Percentiles rank a stretch among this genome's conserved stretches.
Evolutionary conservation across 2,797 vertebrate species (phyloP).

Genomic region (Fratercula arctica): DNA sequence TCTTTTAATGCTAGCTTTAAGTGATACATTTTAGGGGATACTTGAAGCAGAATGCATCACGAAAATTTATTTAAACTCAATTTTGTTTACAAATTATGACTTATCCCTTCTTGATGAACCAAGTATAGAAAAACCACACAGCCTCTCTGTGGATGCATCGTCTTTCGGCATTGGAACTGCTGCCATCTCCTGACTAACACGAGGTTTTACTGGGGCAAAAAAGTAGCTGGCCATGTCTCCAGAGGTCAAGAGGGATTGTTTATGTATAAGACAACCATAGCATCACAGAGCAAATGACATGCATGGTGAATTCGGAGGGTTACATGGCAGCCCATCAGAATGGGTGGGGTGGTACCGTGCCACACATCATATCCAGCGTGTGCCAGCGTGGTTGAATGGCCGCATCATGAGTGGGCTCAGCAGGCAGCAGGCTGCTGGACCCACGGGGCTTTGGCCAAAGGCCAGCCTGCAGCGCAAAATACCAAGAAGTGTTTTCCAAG

Average conservation of each 20-base stretch:
- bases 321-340: neutral
- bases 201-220: neutral
- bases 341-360: neutral
- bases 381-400: neutral
- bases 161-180: neutral
- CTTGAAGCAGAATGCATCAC: slow-evolving; percentile 70
- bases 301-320: neutral
- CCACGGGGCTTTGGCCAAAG: neutral
- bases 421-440: neutral
- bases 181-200: neutral
- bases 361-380: rapidly evolving
- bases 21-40: slow-evolving; percentile 71
- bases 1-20: slow-evolving; percentile 75
- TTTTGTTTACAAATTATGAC: slow-evolving; percentile 78
- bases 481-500: neutral
- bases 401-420: neutral
- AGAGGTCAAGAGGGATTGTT: neutral
- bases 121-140: slow-evolving; percentile 19
- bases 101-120: slow-evolving; percentile 69
- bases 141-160: neutral
- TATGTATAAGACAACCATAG: neutral
- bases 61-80: slow-evolving; percentile 76
- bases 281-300: neutral
- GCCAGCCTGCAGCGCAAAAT: neutral
- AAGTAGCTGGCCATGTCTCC: neutral